Evolutionary conservation across 2,113 vertebrate species (phyloP).

Genomic region (Indicator maculatus): DNA sequence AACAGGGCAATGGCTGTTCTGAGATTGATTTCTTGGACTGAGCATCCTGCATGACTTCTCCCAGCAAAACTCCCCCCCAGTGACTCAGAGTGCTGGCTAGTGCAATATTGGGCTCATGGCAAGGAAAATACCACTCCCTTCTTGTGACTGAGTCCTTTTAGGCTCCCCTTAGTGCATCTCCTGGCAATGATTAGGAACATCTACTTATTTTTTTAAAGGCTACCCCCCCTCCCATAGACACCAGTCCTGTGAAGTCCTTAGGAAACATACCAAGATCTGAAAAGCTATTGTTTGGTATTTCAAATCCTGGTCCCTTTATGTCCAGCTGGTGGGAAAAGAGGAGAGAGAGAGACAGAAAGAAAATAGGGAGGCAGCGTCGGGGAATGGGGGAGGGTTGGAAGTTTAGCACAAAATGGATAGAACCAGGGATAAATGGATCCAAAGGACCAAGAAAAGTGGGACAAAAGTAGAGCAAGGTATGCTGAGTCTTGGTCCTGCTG

Average conservation of each 20-base stretch:
- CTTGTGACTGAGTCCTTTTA: conserved; percentile 32
- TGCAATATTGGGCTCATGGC: background rate
- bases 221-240: conserved; percentile 46
- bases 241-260: conserved; percentile 59
- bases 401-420: background rate
- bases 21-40: conserved; percentile 10
- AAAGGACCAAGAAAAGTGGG: background rate
- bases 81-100: conserved; percentile 49
- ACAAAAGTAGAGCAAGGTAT: background rate
- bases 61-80: conserved; percentile 12
- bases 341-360: conserved; percentile 36
- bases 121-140: conserved; percentile 60
- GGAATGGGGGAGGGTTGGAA: background rate
- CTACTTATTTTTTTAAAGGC: conserved; percentile 52
- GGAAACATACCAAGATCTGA: conserved; percentile 65
- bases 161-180: conserved; percentile 68
- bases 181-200: conserved; percentile 71
- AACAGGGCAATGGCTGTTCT: conserved; percentile 1
- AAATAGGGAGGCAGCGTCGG: background rate
- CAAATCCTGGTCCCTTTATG: conserved; percentile 65
- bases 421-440: background rate
- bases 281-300: conserved; percentile 70
- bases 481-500: background rate
- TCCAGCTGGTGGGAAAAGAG: conserved; percentile 65
- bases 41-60: conserved; percentile 18